Percentiles rank a stretch among this genome's conserved stretches.
Evolutionary conservation across 2,113 vertebrate species (phyloP).

Genomic region (Nothocercus julius): DNA sequence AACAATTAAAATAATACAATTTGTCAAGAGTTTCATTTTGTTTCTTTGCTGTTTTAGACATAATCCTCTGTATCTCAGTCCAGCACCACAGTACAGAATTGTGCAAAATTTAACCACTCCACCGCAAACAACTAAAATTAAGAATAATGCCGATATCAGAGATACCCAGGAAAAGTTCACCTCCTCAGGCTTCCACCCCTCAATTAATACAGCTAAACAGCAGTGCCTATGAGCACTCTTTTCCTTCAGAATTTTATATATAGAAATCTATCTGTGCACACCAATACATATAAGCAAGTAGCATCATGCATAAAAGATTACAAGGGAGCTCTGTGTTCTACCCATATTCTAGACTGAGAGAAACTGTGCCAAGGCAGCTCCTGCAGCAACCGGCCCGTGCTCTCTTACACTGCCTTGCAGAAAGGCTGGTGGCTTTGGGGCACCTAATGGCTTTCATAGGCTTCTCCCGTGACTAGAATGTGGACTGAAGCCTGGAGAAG

Average conservation of each 20-base stretch:
- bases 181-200: background rate
- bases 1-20: background rate
- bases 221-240: background rate
- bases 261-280: background rate
- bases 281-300: background rate
- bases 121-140: background rate
- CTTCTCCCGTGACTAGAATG: background rate
- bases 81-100: background rate
- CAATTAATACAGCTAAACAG: background rate
- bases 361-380: background rate
- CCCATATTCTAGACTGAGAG: background rate
- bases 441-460: background rate
- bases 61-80: background rate
- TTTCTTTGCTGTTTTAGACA: background rate
- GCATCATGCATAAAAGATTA: background rate
- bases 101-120: background rate
- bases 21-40: background rate
- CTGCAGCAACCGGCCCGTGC: background rate
- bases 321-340: background rate
- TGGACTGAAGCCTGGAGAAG: background rate
- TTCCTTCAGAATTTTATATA: background rate
- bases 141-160: background rate
- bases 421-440: background rate
- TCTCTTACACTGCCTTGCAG: fast-evolving
- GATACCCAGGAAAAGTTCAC: fast-evolving